Evolutionary conservation across 2,113 vertebrate species (phyloP), one percentile per base, ranked within the genome.

Genomic region (Perognathus longimembris): DNA sequence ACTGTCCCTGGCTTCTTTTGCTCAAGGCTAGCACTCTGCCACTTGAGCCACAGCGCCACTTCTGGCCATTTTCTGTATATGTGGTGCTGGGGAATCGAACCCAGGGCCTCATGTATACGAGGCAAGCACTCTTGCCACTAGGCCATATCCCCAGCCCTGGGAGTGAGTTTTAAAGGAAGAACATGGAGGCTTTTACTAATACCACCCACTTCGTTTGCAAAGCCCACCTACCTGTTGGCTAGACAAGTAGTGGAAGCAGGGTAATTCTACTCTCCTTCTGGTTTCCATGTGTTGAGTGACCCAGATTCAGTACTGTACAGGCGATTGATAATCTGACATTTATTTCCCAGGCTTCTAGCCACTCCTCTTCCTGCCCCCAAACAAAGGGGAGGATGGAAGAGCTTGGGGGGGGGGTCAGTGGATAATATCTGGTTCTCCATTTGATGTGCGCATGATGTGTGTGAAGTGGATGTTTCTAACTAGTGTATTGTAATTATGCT

Each of bases 381-480:
- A 17, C 50, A 59, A 9, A 42, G 30, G 59, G 10, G 36, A 85
- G 50, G 38, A 30, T 6, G 26, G 38, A 45, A 70, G 45, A 54
- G 24, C 26, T 1, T 36, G 38, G 9, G 18, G 10, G 32, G 5
- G 18, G 10, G 32, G 5, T 36, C 42, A 61, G 6, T 15, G 59
- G 38, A 59, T 15, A 42, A 34, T 45, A 88, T 28, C 30, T 73
- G 54, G 26, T 90, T 61, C 26, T 75, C 85, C 3, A 45, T 75
- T 79, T 54, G n/a, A 8, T 63, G 24, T 57, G 28, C 14, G 11
- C 21, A 26, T 24, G n/a, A 85, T 24, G n/a, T 64, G n/a, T 91
- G 63, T 76, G 67, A 91, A 18, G 8, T 24, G 34, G 17, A 9
- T 89, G 7, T 75, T 94, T 90, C 42, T 73, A 92, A 90, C 28